Evolutionary conservation across 2,797 vertebrate genomes (phyloP), one percentile per base, ranked within the genome.

Genomic region (Agapornis canus): DNA sequence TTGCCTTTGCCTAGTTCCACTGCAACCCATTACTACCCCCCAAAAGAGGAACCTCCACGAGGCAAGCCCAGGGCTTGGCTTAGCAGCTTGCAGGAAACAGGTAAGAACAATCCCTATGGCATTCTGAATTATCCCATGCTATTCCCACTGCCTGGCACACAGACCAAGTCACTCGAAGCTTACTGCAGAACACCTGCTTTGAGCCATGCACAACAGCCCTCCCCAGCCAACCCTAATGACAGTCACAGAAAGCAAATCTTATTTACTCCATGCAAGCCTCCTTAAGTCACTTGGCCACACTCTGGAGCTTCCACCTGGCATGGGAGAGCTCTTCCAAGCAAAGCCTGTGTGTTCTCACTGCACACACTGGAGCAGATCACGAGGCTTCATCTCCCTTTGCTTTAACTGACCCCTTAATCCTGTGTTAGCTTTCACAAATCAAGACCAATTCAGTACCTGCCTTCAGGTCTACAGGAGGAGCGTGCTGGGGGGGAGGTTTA

Each of bases 121-220:
- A 0, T 9, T 81, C 42, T 72, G 4, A 51, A 9, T 1, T 1
- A 9, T 8, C 60, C 68, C 6, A 0, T 13, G 56, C 84, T 42
- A 11, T 21, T 45, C 52, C 86, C n/a, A 0, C 3, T 10, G 63
- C 23, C 39, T 27, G 86, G 81, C 78, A 76, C 48, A 10, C 59
- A 25, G 47, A 25, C 18, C 23, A 19, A 66, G 26, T 79, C 86
- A 60, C 86, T 87, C 11, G 0, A 32, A 89, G 75, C 91, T 91
- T 68, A 49, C 45, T 81, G 91, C 19, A 48, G 92, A 93, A 89
- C 95, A 96, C 94, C 96, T 96, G 96, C 84, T 92, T 91, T 66
- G 68, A 94, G 82, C 82, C 94, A 80, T 48, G 86, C 23, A 11
- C 0, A 1, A 25, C 77, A 95, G 95, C 91, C 91, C 91, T 51